Evolutionary conservation across 1,140 invertebrate genomes (phyloP), one percentile per base, ranked within the genome.

Genomic region (Listronotus oregonensis): DNA sequence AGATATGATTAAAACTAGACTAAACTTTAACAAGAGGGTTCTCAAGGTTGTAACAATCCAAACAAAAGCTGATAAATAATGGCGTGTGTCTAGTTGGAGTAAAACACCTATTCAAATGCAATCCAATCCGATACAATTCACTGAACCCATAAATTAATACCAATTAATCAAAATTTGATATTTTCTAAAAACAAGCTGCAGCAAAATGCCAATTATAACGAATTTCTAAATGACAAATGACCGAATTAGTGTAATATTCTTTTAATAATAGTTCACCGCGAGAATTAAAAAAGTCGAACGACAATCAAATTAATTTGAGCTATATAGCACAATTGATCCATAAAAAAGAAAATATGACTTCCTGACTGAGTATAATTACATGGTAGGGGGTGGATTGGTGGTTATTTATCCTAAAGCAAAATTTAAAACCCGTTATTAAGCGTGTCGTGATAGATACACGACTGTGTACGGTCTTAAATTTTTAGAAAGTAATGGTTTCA

Each of bases 291-390:
- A 60, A 51, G 44, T 18, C 55, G 15, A 66, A 55, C 32, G 64
- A 66, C 64, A 66, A 57, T 66, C 64, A 43, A 52, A 66, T 66
- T 66, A 66, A 66, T 66, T 66, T 58, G 47, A 31, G 34, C 63
- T 37, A 51, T 58, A 59, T 56, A 50, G 52, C 63, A 58, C 63
- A 64, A 64, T 64, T 64, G 63, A 64, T 64, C 63, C 63, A 58
- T 64, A 64, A 64, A 64, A 54, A 64, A 64, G 52, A 64, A 64
- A 57, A 64, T 64, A 64, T 64, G 55, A 64, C 63, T 64, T 64
- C 63, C 63, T 64, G 63, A 34, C 54, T 64, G 44, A 18, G 27
- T 17, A 11, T 64, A 64, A 64, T 64, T 64, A 64, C 37, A 64
- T 37, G 21, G 32, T 12, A 44, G 44, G 61, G 61, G 63, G 61